Base-by-base conservation (phyloP, 2,797 vertebrate genomes). In the Tamandua tetradactyla region DNA sequence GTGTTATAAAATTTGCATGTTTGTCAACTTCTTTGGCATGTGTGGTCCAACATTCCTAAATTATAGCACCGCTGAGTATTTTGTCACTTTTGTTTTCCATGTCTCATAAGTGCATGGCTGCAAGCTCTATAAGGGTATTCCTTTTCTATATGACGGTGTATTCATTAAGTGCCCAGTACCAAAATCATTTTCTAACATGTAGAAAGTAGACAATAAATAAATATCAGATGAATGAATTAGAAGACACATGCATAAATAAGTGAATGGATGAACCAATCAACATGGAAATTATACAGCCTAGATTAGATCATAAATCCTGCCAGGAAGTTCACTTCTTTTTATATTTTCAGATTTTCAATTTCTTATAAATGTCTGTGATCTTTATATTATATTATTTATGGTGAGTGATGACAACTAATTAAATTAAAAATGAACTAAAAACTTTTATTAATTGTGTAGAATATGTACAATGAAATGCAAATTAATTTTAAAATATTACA, bases 401-500 rank as follows among this genome's bases (percentile, higher is more conserved):
- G 20, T 74, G 18, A 93, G 8, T 52, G 7, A 64, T 11, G 71
- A 44, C 1, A 57, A 4, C 84, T 37, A 18, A 88, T 62, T 75
- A 78, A 72, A 15, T 88, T 74, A 61, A 86, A 81, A 52, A 59
- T 15, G 40, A 25, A 20, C 1, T 42, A 42, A 44, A 64, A 76
- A 30, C 12, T 49, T 44, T 71, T 57, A 32, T 49, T 3, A 93
- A 37, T 44, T 55, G 8, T 27, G 11, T 59, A 37, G 11, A 5
- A 62, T 64, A 83, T 8, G 62, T 86, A 61, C 2, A 64, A 4
- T 64, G 5, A 91, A 80, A 86, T 68, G 35, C 1, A 91, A 32
- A 66, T 66, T 66, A 69, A 57, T 69, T 89, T 87, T 37, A 93
- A 93, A 76, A 59, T 76, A 76, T 62, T 80, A 42, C 76, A 8